Evolutionary conservation across 1,140 invertebrate species (phyloP).

Genomic region (Gerris buenoi): DNA sequence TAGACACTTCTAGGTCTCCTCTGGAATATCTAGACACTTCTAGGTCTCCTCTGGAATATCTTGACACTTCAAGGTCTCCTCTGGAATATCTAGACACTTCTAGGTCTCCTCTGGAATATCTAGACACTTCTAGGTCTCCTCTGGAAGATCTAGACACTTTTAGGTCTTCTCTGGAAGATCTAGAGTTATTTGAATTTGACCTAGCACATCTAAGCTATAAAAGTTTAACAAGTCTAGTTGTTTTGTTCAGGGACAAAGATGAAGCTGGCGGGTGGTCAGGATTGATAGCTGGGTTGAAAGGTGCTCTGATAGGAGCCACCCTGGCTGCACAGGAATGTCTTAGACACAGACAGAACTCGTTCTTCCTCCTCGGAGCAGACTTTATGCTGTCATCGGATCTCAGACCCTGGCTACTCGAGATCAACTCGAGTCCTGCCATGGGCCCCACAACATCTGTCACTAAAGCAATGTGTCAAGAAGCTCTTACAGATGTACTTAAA

Average conservation of each 20-base stretch:
- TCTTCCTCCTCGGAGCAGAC: slow-evolving; percentile 84
- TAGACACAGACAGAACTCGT: slow-evolving; percentile 72
- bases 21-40: too few species aligned
- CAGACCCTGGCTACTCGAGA: slow-evolving; percentile 81
- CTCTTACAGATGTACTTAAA: slow-evolving; percentile 82
- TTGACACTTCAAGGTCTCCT: too few species aligned
- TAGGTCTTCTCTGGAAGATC: too few species aligned
- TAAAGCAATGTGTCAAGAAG: slow-evolving; percentile 63
- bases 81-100: too few species aligned
- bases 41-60: too few species aligned
- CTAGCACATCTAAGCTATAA: too few species aligned
- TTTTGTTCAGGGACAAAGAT: slow-evolving; percentile 37
- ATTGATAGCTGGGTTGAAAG: slow-evolving; percentile 78
- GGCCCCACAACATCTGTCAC: slow-evolving; percentile 78
- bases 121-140: too few species aligned
- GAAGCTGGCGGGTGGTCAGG: slow-evolving; percentile 57
- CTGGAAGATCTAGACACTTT: too few species aligned
- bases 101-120: too few species aligned
- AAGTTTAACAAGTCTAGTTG: too few species aligned
- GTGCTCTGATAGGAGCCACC: slow-evolving; percentile 70
- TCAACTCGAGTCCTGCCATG: slow-evolving; percentile 85
- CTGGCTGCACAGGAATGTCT: slow-evolving; percentile 71
- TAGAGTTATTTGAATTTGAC: background rate
- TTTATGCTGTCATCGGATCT: slow-evolving; percentile 81
- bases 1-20: too few species aligned